phyloP scores from a whole-genome alignment of 2,113 vertebrate genomes.

The Hassar affinis region DNA sequence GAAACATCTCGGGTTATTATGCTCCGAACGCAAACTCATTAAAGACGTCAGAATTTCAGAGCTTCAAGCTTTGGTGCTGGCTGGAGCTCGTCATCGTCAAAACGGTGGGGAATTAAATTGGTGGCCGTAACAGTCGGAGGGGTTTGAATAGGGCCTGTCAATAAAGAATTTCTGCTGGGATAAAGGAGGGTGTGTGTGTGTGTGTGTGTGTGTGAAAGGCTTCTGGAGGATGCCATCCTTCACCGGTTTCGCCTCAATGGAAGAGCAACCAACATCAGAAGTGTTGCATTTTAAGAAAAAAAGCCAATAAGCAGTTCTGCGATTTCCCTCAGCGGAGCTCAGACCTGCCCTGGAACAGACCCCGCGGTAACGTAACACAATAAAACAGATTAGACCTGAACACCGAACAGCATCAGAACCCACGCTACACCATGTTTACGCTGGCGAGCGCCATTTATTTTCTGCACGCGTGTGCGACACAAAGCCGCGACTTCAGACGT shows the following conservation, averaged over 20 bases:
- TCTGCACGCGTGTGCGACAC: neutral
- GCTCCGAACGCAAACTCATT: constrained; percentile 25
- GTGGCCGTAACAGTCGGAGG: constrained; percentile 78
- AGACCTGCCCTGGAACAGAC: neutral
- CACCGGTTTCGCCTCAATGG: constrained; percentile 88
- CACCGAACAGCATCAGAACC: neutral
- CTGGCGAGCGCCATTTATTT: too few species aligned
- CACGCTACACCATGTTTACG: neutral
- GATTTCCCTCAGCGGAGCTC: neutral
- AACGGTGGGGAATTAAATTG: constrained; percentile 82
- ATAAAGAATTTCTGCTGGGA: constrained; percentile 83
- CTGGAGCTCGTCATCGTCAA: constrained; percentile 70
- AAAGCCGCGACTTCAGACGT: neutral
- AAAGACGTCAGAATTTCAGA: constrained; percentile 25
- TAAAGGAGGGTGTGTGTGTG: constrained; percentile 68
- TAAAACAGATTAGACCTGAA: neutral
- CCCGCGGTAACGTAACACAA: too few species aligned
- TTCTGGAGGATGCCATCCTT: constrained; percentile 85
- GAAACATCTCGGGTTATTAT: constrained; percentile 32
- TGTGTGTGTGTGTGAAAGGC: constrained; percentile 70
- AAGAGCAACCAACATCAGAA: constrained; percentile 75
- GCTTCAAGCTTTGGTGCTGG: constrained; percentile 43
- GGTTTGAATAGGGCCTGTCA: constrained; percentile 88
- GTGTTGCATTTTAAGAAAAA: constrained; percentile 41
- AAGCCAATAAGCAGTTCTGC: neutral